Conservation (phyloP, 1,140 invertebrate species). For the Zaprionus africanus region DNA sequence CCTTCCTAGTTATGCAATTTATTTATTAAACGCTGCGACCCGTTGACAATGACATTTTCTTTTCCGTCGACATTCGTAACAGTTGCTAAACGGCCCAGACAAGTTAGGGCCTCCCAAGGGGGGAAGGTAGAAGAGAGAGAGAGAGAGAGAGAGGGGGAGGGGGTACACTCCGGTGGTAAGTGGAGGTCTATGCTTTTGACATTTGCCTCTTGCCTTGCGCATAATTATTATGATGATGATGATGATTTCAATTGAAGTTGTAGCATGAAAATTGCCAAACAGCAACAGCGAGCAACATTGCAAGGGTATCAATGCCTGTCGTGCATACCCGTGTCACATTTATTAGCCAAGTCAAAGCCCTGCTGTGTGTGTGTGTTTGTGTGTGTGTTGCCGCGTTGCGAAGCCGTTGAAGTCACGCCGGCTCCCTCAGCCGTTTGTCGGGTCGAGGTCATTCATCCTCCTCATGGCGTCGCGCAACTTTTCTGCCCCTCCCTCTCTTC, state of each 20-base stretch:
- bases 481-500: neutral
- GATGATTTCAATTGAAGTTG: slow-evolving; percentile 35
- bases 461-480: slow-evolving; percentile 5
- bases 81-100: slow-evolving; percentile 30
- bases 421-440: neutral
- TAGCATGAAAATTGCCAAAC: slow-evolving; percentile 42
- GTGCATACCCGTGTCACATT: slow-evolving; percentile 21
- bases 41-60: slow-evolving; percentile 56
- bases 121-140: too few species aligned
- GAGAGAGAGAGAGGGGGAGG: neutral
- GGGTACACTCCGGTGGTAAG: slow-evolving; percentile 9
- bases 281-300: neutral
- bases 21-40: slow-evolving; percentile 52
- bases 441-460: slow-evolving; percentile 43
- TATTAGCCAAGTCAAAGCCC: slow-evolving; percentile 48
- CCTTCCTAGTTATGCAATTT: slow-evolving; percentile 40
- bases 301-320: slow-evolving; percentile 7
- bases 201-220: slow-evolving; percentile 41
- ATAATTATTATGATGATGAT: slow-evolving; percentile 36
- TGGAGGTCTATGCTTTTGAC: slow-evolving; percentile 41
- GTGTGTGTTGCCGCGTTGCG: slow-evolving; percentile 8
- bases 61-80: slow-evolving; percentile 42
- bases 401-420: slow-evolving; percentile 37
- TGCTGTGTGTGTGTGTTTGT: neutral
- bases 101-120: neutral